These are phyloP conservation scores for Tolmerus cingulatus DNA, from an alignment of 2,888 invertebrate genomes.

Conservation along the genomic window DNA sequence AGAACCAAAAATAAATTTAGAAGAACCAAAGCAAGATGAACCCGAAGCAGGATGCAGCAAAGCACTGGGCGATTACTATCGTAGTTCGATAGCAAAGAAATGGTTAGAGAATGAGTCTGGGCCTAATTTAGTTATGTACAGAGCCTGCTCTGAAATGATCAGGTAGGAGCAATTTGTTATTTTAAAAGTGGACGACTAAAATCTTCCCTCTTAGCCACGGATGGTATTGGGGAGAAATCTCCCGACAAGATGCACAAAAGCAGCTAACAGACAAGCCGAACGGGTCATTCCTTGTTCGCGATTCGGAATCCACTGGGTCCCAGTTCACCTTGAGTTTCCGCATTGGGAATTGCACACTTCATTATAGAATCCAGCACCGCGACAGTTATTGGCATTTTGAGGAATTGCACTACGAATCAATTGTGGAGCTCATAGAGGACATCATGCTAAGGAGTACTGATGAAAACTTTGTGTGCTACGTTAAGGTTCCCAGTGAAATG, in stretches of 20 bases:
- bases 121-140: constrained; percentile 60
- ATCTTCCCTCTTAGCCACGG: constrained; percentile 61
- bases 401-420: constrained; percentile 64
- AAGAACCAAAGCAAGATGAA: constrained; percentile 2
- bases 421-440: constrained; percentile 76
- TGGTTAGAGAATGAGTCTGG: constrained; percentile 56
- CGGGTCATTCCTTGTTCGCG: constrained; percentile 80
- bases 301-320: constrained; percentile 75
- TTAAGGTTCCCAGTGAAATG: constrained; percentile 71
- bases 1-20: neutral
- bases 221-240: constrained; percentile 86
- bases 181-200: neutral
- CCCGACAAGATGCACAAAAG: constrained; percentile 75
- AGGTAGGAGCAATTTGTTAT: constrained; percentile 53
- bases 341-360: constrained; percentile 73
- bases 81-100: constrained; percentile 57
- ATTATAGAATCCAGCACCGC: constrained; percentile 76
- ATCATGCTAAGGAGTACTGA: constrained; percentile 76
- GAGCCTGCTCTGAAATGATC: constrained; percentile 61
- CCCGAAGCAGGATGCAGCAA: neutral
- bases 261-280: constrained; percentile 74
- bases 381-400: constrained; percentile 65
- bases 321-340: constrained; percentile 79
- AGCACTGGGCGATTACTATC: constrained; percentile 57
- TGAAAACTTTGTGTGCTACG: constrained; percentile 75